Percentiles rank a stretch among this genome's conserved stretches.
Evolutionary conservation across 1,140 invertebrate genomes (phyloP).

Genomic region (Drosophila nannoptera): DNA sequence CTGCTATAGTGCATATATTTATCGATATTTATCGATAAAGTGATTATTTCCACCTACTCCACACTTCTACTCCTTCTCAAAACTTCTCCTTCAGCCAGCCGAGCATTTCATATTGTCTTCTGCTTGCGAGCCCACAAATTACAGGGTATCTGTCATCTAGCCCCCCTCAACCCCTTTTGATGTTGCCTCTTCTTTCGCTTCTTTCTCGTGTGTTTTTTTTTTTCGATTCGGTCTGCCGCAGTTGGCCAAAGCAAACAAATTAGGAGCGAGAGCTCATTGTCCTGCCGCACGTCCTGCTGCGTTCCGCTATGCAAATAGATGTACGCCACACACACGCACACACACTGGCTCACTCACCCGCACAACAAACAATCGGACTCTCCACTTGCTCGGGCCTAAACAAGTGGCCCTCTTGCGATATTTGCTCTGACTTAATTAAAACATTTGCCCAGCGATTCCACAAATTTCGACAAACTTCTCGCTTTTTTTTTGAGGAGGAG

Average conservation of each 20-base stretch:
- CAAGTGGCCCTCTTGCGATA: conserved; percentile 70
- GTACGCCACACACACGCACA: conserved; percentile 42
- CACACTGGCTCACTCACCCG: conserved; percentile 9
- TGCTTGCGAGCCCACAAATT: no score
- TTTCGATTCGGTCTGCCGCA: conserved; percentile 15
- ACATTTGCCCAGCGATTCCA: conserved; percentile 73
- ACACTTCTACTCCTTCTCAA: no score
- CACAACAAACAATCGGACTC: conserved; percentile 52
- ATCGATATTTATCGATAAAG: no score
- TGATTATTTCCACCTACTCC: no score
- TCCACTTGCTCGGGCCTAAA: conserved; percentile 68
- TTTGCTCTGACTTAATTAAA: conserved; percentile 78
- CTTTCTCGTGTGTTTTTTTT: conserved; percentile 2
- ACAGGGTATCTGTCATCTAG: background rate
- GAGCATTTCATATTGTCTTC: no score
- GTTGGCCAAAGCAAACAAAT: conserved; percentile 65
- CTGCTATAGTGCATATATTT: no score
- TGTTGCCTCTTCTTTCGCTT: background rate
- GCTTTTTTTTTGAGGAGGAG: conserved; percentile 17
- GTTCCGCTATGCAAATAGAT: conserved; percentile 70
- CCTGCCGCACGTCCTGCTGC: conserved; percentile 18
- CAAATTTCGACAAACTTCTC: conserved; percentile 34
- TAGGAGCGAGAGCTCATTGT: conserved; percentile 54
- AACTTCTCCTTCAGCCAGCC: no score
- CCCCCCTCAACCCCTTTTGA: background rate